Conservation (phyloP, 2,888 invertebrate genomes). For the Mythimna loreyi region DNA sequence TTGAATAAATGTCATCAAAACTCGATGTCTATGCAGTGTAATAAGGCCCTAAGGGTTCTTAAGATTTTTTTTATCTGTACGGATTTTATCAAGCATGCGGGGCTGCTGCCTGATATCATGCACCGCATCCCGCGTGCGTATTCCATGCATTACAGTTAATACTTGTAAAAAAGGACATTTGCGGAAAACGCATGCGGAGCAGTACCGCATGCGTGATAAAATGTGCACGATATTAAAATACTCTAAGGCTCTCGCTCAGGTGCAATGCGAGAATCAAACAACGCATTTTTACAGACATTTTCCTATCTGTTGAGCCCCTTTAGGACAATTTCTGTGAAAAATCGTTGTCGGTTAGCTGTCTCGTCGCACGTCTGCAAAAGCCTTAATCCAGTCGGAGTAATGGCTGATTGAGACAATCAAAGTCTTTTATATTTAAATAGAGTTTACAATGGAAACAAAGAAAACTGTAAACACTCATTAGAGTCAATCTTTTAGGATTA, state of each 20-base stretch:
- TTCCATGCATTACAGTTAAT: no score
- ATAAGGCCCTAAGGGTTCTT: no score
- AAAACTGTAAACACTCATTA: conserved; percentile 51
- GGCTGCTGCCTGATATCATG: no score
- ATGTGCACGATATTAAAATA: no score
- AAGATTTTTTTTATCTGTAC: no score
- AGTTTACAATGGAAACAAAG: conserved; percentile 44
- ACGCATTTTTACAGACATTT: not conserved
- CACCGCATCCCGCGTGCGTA: no score
- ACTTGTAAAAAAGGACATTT: no score
- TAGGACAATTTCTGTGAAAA: not conserved
- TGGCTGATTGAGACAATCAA: conserved; percentile 37
- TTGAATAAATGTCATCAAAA: conserved; percentile 35
- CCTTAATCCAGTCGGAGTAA: not conserved
- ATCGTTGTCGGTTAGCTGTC: not conserved
- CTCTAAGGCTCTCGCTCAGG: no score
- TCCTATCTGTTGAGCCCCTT: conserved; percentile 1
- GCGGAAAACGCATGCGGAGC: no score
- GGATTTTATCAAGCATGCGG: no score
- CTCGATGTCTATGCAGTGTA: conserved; percentile 40
- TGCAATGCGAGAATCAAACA: not conserved
- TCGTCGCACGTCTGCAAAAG: not conserved
- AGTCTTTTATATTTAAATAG: conserved; percentile 43
- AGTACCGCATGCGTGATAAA: no score
- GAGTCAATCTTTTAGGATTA: conserved; percentile 61